A percentile compares a stretch with the other conserved stretches of the same genome.
These are phyloP conservation scores for Lepidotrigona ventralis DNA, from an alignment of 1,140 invertebrate genomes.

Conservation along the genomic window DNA sequence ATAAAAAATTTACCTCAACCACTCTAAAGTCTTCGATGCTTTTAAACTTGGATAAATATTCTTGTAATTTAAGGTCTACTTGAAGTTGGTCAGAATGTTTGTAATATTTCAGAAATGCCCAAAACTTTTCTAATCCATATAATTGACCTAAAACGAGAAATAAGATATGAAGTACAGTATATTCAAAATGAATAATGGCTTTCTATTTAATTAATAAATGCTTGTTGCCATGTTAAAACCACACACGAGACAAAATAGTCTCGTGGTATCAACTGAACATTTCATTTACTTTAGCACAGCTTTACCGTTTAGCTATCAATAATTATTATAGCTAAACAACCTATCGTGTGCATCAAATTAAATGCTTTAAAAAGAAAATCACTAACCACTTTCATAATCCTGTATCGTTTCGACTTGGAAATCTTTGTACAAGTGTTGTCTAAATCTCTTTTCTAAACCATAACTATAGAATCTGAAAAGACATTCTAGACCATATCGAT, in stretches of 20 bases:
- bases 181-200: not conserved
- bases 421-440: conserved; percentile 95
- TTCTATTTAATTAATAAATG: not conserved
- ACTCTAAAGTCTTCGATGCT: conserved; percentile 96
- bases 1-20: conserved; percentile 81
- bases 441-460: conserved; percentile 96
- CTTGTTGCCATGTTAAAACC: conserved; percentile 45
- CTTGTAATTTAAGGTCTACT: conserved; percentile 89
- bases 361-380: not conserved
- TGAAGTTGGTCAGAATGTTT: conserved; percentile 89
- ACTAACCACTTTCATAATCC: conserved; percentile 92
- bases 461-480: conserved; percentile 99
- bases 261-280: conserved; percentile 46
- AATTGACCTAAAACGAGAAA: conserved; percentile 89
- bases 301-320: conserved; percentile 37
- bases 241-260: conserved; percentile 22
- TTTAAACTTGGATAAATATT: conserved; percentile 93
- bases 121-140: conserved; percentile 99
- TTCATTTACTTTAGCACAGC: conserved; percentile 61
- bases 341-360: conserved; percentile 36
- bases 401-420: conserved; percentile 96
- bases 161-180: not conserved
- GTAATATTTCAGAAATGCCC: conserved; percentile 98
- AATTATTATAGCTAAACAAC: conserved; percentile 44
- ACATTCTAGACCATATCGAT: conserved; percentile 96